phyloP scores from a whole-genome alignment of 2,113 vertebrate species.

The Collichthys lucidus region DNA sequence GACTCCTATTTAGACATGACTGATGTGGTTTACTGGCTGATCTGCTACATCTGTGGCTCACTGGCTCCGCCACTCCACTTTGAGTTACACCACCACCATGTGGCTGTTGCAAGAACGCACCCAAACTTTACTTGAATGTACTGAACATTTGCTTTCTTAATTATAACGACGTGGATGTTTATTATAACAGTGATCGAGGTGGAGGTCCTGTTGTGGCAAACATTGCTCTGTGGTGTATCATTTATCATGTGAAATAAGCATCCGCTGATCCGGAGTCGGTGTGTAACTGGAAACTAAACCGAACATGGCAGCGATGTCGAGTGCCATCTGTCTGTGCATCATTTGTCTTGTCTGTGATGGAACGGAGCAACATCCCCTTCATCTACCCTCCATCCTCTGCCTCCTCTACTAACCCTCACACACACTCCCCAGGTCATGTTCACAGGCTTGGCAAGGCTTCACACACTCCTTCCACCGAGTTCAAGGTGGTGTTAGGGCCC shows the following conservation, averaged over 20 bases:
- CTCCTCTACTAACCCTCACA: not conserved
- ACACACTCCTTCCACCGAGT: constrained; percentile 64
- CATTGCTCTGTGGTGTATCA: constrained; percentile 16
- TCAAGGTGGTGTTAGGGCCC: constrained; percentile 75
- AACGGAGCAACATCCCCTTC: constrained; percentile 62
- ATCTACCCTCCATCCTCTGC: constrained; percentile 44
- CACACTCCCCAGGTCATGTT: constrained; percentile 75
- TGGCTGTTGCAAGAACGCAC: constrained; percentile 42
- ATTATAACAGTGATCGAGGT: not conserved
- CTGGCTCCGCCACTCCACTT: not conserved
- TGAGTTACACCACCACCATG: constrained; percentile 55
- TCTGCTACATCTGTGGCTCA: constrained; percentile 1
- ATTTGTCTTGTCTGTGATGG: constrained; percentile 76
- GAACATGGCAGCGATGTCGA: constrained; percentile 61
- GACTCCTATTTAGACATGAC: constrained; percentile 15
- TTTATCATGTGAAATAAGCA: constrained; percentile 20
- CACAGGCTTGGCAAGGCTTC: constrained; percentile 82
- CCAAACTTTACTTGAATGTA: not conserved
- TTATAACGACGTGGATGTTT: not conserved
- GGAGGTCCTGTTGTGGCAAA: not conserved
- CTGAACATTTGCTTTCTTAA: not conserved
- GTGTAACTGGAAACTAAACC: constrained; percentile 64
- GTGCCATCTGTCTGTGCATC: constrained; percentile 78
- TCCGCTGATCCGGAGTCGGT: constrained; percentile 43
- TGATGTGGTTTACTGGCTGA: constrained; percentile 33